Evolutionary conservation across 2,797 vertebrate genomes (phyloP).

Genomic region (Notamacropus eugenii): DNA sequence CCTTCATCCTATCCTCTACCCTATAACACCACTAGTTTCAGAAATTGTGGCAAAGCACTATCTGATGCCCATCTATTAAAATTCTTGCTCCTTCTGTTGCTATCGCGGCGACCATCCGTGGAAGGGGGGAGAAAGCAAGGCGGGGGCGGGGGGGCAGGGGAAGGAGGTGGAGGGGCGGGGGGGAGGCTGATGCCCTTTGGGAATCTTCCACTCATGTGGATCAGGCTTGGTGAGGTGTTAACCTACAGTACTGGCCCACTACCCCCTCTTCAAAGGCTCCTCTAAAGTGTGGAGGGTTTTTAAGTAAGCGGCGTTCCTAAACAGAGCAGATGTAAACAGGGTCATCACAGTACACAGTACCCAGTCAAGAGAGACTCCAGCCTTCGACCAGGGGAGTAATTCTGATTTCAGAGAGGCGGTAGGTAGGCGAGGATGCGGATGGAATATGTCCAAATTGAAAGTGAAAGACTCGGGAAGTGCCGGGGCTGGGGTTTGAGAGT

Average conservation of each 20-base stretch:
- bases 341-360: neutral
- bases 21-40: neutral
- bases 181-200: neutral
- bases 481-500: neutral
- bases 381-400: neutral
- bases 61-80: neutral
- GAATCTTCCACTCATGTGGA: neutral
- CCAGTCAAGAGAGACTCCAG: neutral
- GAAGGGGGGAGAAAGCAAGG: neutral
- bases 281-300: neutral
- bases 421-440: neutral
- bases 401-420: neutral
- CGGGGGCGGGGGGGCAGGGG: neutral
- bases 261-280: neutral
- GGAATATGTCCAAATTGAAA: neutral
- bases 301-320: neutral
- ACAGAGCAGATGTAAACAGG: neutral
- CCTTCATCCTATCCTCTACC: neutral
- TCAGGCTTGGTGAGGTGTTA: neutral
- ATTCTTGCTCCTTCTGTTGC: neutral
- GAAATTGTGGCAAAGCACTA: neutral
- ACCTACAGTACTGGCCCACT: neutral
- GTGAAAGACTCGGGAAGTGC: neutral
- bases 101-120: neutral
- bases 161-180: neutral